Evolutionary conservation across 2,113 vertebrate genomes (phyloP), one percentile per base, ranked within the genome.

Genomic region (Xiphophorus couchianus): DNA sequence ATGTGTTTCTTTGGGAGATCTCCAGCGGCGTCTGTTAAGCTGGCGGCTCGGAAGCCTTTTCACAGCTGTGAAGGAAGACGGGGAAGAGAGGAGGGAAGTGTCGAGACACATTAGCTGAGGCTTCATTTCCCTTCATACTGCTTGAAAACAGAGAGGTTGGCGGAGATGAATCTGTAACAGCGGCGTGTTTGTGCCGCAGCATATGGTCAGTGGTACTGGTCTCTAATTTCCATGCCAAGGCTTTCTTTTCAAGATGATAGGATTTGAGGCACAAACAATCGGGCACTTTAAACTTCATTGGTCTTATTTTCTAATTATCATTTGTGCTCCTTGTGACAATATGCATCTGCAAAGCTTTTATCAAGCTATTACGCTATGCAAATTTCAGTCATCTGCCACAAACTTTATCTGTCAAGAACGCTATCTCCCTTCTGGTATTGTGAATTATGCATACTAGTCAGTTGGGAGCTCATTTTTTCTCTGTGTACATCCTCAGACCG

Each of bases 31-130:
- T 74, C 62, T 30, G 54, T 25, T 31, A 68, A 72, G 25, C 7
- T 48, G 62, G 51, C 13, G 44, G 37, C 66, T 74, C 74, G 63
- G 71, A 76, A 72, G 61, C 64, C 64, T 81, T 77, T 71, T 86
- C 60, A 54, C 72, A 60, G 42, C 1, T 1, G 22, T 5, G 44
- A 9, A 13, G 74, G 76, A 82, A 90, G 85, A 90, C 86, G 84
- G 88, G 25, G 44, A 48, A 48, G 14, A 19, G 44, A 48, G 44
- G 17, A 48, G 80, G 51, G 67, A 84, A 69, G 69, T 58, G 82
- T 89, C 82, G 4, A 76, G 76, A 83, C 83, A 64, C 75, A 91
- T 91, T 89, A 88, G 71, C 71, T 62, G 31, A 48, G 68, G 76
- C 69, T 76, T 75, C 60, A 74, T 88, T 71, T 81, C 71, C 63